phyloP scores from a whole-genome alignment of 2,888 invertebrate genomes.

The Hydriomena furcata region DNA sequence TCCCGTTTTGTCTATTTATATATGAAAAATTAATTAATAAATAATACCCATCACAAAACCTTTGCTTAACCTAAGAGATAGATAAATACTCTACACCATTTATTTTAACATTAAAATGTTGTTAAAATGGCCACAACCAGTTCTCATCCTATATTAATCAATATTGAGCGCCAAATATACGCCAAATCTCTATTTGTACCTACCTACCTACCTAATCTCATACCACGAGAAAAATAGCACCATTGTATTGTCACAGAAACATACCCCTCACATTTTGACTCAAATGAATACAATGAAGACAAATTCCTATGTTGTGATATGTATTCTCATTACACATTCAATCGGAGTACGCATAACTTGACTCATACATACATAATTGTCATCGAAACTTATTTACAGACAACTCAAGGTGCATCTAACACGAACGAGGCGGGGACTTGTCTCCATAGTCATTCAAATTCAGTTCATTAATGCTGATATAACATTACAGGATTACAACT shows the following conservation, averaged over 20 bases:
- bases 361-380: conserved; percentile 52
- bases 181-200: too few species aligned
- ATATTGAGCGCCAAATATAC: too few species aligned
- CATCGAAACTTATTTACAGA: conserved; percentile 55
- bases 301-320: neutral
- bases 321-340: conserved; percentile 1
- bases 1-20: too few species aligned
- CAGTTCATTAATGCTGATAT: neutral
- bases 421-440: conserved; percentile 31
- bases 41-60: too few species aligned
- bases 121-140: too few species aligned
- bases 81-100: too few species aligned
- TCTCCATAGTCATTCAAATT: conserved; percentile 1
- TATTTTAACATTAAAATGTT: too few species aligned
- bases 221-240: neutral
- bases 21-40: too few species aligned
- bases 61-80: too few species aligned
- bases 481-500: too few species aligned
- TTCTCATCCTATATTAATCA: too few species aligned
- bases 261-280: neutral
- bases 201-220: too few species aligned
- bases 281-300: neutral
- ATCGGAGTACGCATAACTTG: conserved; percentile 43
- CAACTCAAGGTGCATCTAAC: conserved; percentile 60
- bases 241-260: neutral